Evolutionary conservation across 1,140 invertebrate species (phyloP), one percentile per base, ranked within the genome.

Genomic region (Lepidurus apus): DNA sequence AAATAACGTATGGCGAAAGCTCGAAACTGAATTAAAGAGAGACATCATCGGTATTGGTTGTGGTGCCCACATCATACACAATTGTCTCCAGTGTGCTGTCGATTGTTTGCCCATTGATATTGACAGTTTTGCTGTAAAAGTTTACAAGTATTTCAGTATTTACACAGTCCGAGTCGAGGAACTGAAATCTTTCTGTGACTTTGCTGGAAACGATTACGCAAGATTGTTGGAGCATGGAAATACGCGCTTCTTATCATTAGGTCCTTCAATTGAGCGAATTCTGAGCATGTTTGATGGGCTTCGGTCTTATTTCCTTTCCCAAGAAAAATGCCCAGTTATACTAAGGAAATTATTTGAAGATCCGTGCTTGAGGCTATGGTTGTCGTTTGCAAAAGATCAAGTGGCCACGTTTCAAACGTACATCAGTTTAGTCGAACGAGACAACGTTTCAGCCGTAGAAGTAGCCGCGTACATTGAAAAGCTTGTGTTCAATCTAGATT

Each of bases 151-250:
- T 80, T 85, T 85, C 81, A 82, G 81, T 81, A 83, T 83, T 53
- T 82, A 82, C 74, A 84, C 81, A 45, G 81, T 83, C 34, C 78
- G 81, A 74, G 82, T 84, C n/a, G 80, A 82, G 79, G 65, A 26
- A 13, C 74, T 85, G 21, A 84, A 85, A 81, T 78, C 82, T 74
- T 84, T 83, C 82, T 84, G 82, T 81, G 82, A 84, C 42, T 78
- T 74, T 80, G 79, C 65, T 21, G 79, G 81, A 10, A 79, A 80
- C 26, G 80, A 80, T 53, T 84, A 82, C 76, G 74, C 81, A 74
- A 75, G 76, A 75, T 43, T 84, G 34, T 74, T 83, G 42, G 78
- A 74, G 26, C 78, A 82, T 76, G 79, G 80, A 34, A 83, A 80
- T 80, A 83, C 81, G 34, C 78, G 82, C 74, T 84, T 80, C 80